Evolutionary conservation across 2,797 vertebrate genomes (phyloP).

Genomic region (Micrastur ruficollis): DNA sequence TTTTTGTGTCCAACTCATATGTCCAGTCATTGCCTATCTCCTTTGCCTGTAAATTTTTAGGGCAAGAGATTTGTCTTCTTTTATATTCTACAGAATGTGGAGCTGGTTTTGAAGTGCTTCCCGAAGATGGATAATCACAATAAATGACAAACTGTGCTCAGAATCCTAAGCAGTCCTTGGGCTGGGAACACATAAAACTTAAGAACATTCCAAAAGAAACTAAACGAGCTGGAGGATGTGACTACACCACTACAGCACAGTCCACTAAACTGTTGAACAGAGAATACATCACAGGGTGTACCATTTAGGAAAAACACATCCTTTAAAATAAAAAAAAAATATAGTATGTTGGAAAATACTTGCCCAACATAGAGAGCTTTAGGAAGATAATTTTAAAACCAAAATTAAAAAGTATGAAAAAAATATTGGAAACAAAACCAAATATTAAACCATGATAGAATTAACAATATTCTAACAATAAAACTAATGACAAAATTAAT

Average conservation of each 20-base stretch:
- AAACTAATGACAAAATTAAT: not conserved
- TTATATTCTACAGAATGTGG: not conserved
- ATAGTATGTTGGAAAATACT: not conserved
- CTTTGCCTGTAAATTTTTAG: not conserved
- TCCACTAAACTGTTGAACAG: not conserved
- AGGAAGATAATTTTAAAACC: not conserved
- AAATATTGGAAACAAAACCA: not conserved
- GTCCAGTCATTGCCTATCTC: not conserved
- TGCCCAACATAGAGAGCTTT: not conserved
- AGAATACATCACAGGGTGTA: not conserved
- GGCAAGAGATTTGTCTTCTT: not conserved
- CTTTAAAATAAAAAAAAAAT: not conserved
- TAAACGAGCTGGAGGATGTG: not conserved
- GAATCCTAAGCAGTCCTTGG: not conserved
- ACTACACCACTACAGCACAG: not conserved
- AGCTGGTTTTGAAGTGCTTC: not conserved
- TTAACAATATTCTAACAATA: not conserved
- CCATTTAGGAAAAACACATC: not conserved
- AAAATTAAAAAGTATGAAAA: not conserved
- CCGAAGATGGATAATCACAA: not conserved
- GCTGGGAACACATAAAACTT: not conserved
- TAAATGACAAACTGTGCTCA: not conserved
- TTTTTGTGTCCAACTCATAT: fast-evolving
- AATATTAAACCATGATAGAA: not conserved
- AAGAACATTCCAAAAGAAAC: not conserved